Evolutionary conservation across 2,888 invertebrate genomes (phyloP).

Genomic region (Nymphalis c-album): DNA sequence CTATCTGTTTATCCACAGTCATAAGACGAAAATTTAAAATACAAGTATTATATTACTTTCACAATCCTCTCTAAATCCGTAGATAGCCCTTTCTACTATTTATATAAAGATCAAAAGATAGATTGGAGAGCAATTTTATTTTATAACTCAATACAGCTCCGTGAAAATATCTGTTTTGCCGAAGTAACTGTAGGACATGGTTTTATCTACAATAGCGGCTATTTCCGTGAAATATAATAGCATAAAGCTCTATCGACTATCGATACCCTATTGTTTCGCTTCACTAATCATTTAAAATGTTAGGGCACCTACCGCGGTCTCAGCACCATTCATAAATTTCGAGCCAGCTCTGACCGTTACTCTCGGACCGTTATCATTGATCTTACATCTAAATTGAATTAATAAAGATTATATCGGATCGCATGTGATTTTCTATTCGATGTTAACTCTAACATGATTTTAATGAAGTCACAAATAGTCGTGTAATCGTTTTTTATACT

Average conservation of each 20-base stretch:
- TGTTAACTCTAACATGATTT: constrained; percentile 15
- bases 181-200: constrained; percentile 36
- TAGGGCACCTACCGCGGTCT: constrained; percentile 59
- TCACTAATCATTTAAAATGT: constrained; percentile 50
- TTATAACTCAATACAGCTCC: constrained; percentile 40
- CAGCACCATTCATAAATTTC: constrained; percentile 70
- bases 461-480: constrained; percentile 22
- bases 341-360: constrained; percentile 63
- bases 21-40: background rate
- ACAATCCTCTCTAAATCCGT: constrained; percentile 4
- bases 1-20: background rate
- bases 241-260: constrained; percentile 42
- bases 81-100: constrained; percentile 3
- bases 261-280: constrained; percentile 42
- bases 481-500: constrained; percentile 5
- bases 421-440: constrained; percentile 23
- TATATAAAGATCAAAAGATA: constrained; percentile 13
- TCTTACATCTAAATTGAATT: constrained; percentile 60
- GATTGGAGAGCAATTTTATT: constrained; percentile 34
- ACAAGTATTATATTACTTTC: constrained; percentile 2
- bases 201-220: constrained; percentile 41
- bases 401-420: constrained; percentile 42
- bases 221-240: constrained; percentile 41
- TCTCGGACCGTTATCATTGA: constrained; percentile 61
- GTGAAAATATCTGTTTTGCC: constrained; percentile 36